These are phyloP conservation scores for Caenorhabditis latens DNA, from an alignment of 1,140 invertebrate species.

Conservation along the genomic window DNA sequence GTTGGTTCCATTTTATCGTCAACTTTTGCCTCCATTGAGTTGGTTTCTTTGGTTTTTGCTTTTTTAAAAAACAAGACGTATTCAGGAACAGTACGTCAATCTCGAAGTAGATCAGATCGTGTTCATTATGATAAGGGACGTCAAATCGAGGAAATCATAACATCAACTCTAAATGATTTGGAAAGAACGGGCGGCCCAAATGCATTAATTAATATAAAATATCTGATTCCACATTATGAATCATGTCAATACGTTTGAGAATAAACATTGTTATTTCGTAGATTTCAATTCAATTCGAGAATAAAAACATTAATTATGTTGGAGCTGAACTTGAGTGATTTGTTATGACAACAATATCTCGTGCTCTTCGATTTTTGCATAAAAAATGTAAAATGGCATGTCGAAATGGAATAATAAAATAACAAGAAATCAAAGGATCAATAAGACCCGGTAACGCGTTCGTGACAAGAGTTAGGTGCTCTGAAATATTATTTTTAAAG, in stretches of 20 bases:
- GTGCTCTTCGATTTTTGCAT: background rate
- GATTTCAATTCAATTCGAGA: background rate
- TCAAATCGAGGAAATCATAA: conserved; percentile 49
- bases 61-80: too few species aligned
- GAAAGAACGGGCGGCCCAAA: conserved; percentile 60
- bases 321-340: background rate
- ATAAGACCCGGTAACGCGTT: background rate
- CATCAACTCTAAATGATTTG: conserved; percentile 47
- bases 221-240: conserved; percentile 57
- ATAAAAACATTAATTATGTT: background rate
- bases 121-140: conserved; percentile 47
- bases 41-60: background rate
- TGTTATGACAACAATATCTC: background rate
- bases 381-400: background rate
- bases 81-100: conserved; percentile 52
- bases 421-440: background rate
- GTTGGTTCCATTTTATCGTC: conserved; percentile 64
- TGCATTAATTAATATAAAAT: conserved; percentile 62
- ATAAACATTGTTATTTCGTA: background rate
- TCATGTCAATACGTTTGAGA: conserved; percentile 49
- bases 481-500: background rate
- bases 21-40: conserved; percentile 58
- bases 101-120: conserved; percentile 26
- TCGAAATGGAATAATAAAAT: conserved; percentile 31
- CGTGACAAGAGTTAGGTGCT: background rate